Base-by-base conservation (phyloP, 2,888 invertebrate species). In the Beris chalybata region DNA sequence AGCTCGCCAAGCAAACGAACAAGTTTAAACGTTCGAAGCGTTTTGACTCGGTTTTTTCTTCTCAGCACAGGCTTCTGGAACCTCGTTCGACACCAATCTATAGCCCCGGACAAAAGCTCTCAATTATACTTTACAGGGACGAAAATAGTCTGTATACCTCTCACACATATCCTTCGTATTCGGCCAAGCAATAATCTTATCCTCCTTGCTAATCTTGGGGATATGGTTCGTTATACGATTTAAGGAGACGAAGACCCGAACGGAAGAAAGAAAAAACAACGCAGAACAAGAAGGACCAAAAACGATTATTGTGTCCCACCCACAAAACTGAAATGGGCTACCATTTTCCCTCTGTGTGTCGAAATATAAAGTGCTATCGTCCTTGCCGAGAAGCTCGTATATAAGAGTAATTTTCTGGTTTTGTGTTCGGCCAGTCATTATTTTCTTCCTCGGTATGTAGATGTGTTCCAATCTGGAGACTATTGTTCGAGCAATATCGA, bases 391-490 rank as follows among this genome's bases (percentile, higher is more conserved):
- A 45, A 12, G 11, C 57, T 38, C 7, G 47, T 31, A 61, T 61
- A 61, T 43, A 47, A 13, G 4, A 50, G 61, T 61, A 50, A 61
- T 61, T 50, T 50, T 52, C 61, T 50, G 52, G 61, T 61, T 59
- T 61, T 52, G 50, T 38, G 31, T 61, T 61, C 61, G 43, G n/a
- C 52, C 31, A 43, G 61, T 61, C 61, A 61, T 61, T 61, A 61
- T 38, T 61, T 12, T 38, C 43, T 29, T n/a, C 30, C 38, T 38
- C 48, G 50, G 52, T 61, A 61, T 61, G 61, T 50, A 61, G 61
- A 61, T 61, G 61, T 61, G 47, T 31, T 59, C 50, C 59, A 59
- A 59, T 59, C 59, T 48, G 32, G 15, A 47, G 9, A 38, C 61
- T 45, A 61, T 61, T 61, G 61, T 61, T 61, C 61, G 13, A 13